phyloP scores from a whole-genome alignment of 2,888 invertebrate species.

The Melanotus villosus region DNA sequence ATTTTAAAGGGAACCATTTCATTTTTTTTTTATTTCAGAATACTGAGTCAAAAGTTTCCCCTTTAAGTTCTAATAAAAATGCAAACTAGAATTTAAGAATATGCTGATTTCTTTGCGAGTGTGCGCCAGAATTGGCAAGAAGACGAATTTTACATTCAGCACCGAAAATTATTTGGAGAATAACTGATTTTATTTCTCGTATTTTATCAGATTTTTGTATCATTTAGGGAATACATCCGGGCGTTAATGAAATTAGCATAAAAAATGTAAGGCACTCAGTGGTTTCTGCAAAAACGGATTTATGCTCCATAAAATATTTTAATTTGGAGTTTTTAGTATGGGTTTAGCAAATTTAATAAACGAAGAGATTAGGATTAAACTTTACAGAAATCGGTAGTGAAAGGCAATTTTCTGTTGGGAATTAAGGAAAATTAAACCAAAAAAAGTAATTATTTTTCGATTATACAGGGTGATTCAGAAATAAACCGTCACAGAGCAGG shows the following conservation, averaged over 20 bases:
- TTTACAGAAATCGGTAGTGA: too few species aligned
- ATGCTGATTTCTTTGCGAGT: slow-evolving; percentile 42
- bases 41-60: slow-evolving; percentile 35
- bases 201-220: slow-evolving; percentile 20
- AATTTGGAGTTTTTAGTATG: not conserved
- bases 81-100: slow-evolving; percentile 45
- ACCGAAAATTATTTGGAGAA: slow-evolving; percentile 20
- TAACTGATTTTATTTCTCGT: slow-evolving; percentile 11
- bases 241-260: slow-evolving; percentile 18
- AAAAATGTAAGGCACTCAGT: slow-evolving; percentile 5
- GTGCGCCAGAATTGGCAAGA: slow-evolving; percentile 26
- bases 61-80: slow-evolving; percentile 49
- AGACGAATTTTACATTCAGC: slow-evolving; percentile 18
- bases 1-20: slow-evolving; percentile 17
- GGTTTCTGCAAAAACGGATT: slow-evolving; percentile 1
- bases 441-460: too few species aligned
- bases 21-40: slow-evolving; percentile 28
- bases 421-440: too few species aligned
- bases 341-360: not conserved
- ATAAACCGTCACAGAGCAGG: too few species aligned
- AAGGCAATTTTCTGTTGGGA: too few species aligned
- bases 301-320: not conserved
- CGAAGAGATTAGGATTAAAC: not conserved
- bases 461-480: too few species aligned
- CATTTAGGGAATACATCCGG: slow-evolving; percentile 14